Conservation (phyloP, 2,797 vertebrate species). For the Pantherophis vulpinus region DNA sequence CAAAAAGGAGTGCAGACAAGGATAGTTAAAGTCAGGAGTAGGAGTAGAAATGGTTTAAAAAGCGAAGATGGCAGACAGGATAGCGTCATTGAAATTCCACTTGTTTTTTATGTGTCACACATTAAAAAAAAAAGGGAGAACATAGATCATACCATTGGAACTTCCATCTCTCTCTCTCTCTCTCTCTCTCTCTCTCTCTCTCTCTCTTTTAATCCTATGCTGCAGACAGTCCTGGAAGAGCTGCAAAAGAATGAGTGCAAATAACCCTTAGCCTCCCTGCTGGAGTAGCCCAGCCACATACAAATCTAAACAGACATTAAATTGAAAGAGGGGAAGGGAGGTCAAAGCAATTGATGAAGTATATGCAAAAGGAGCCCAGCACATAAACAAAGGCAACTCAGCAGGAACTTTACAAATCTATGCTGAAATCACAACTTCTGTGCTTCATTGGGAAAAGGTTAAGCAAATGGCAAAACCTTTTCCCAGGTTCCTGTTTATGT, state of each 20-base stretch:
- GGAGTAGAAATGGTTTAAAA: background rate
- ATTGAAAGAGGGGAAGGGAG: background rate
- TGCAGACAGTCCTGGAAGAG: background rate
- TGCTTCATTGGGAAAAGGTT: constrained; percentile 47
- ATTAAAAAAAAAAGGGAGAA: background rate
- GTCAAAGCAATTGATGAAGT: background rate
- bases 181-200: background rate
- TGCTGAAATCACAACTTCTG: constrained; percentile 50
- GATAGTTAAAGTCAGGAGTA: background rate
- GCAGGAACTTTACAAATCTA: constrained; percentile 41
- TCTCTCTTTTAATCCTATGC: background rate
- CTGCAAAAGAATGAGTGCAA: background rate
- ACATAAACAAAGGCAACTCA: constrained; percentile 24
- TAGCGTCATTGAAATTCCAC: background rate
- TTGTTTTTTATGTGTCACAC: background rate
- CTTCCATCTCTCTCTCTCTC: background rate
- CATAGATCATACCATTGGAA: background rate
- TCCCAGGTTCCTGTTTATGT: constrained; percentile 53
- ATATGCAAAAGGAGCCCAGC: constrained; percentile 3
- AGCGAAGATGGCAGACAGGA: background rate
- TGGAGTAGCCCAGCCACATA: background rate
- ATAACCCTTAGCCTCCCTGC: background rate
- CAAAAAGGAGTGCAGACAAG: background rate
- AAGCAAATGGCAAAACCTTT: constrained; percentile 57
- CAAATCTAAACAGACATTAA: constrained; percentile 5